Conservation (phyloP, 2,113 vertebrate genomes). For the Phodopus roborovskii region DNA sequence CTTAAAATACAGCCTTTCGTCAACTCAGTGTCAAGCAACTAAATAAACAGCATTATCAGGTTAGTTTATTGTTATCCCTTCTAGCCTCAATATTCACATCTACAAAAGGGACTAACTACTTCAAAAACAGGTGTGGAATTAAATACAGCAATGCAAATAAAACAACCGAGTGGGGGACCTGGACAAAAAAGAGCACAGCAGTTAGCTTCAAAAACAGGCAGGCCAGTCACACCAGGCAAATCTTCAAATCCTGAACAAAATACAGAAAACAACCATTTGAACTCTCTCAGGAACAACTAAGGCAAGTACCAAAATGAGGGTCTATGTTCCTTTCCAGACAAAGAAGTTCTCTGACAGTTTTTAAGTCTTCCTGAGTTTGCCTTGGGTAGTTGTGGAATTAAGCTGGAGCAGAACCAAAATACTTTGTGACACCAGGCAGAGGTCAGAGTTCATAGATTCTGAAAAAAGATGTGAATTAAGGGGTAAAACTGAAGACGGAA, state of each 20-base stretch:
- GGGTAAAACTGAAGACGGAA: background rate
- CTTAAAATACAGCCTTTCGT: background rate
- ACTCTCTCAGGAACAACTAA: background rate
- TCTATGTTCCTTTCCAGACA: background rate
- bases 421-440: background rate
- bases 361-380: background rate
- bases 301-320: background rate
- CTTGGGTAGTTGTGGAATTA: background rate
- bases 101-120: conserved; percentile 14
- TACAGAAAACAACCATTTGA: background rate
- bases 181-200: background rate
- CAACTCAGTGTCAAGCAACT: background rate
- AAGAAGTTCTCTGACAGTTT: background rate
- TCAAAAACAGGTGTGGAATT: background rate
- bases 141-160: conserved; percentile 1
- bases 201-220: background rate
- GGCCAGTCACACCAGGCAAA: background rate
- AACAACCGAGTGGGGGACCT: background rate
- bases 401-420: background rate
- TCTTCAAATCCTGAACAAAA: background rate
- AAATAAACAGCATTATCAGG: background rate
- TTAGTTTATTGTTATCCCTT: background rate
- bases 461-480: background rate
- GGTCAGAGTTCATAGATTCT: background rate
- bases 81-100: background rate